phyloP scores from a whole-genome alignment of 2,113 vertebrate species.

The Archilochus colubris region DNA sequence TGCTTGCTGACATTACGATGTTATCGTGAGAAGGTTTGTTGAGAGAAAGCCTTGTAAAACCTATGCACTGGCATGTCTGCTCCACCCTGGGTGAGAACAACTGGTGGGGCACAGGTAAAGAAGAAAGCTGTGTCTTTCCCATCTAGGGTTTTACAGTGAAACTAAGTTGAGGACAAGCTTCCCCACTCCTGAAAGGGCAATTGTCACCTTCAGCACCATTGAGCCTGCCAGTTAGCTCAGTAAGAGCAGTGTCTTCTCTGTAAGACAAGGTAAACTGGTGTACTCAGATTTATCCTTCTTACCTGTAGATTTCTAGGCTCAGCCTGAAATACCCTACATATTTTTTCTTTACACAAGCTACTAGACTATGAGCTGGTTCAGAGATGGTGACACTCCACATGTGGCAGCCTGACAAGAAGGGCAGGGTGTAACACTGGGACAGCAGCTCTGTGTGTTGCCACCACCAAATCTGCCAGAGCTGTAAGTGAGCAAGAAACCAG shows the following conservation, averaged over 20 bases:
- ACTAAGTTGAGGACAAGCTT: neutral
- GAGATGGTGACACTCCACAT: neutral
- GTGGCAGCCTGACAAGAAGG: neutral
- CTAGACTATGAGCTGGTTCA: neutral
- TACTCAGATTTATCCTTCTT: neutral
- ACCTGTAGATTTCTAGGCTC: neutral
- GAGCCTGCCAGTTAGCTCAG: neutral
- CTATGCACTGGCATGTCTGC: neutral
- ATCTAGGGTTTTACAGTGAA: neutral
- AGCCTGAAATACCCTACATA: neutral
- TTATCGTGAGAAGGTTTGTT: neutral
- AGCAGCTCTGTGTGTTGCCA: neutral
- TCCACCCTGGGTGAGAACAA: neutral
- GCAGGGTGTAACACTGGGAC: neutral
- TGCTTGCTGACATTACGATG: neutral
- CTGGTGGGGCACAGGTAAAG: neutral
- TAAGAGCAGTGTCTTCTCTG: neutral
- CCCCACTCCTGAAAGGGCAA: neutral
- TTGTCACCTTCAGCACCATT: accelerated
- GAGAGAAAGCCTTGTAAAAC: neutral
- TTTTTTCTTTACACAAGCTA: neutral
- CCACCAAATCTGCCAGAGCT: neutral
- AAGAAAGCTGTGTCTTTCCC: neutral
- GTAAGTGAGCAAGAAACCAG: neutral
- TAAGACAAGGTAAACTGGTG: neutral